A percentile compares a stretch with the other conserved stretches of the same genome.
These are phyloP conservation scores for Stenchaetothrips biformis DNA, from an alignment of 2,888 invertebrate genomes.

Conservation along the genomic window DNA sequence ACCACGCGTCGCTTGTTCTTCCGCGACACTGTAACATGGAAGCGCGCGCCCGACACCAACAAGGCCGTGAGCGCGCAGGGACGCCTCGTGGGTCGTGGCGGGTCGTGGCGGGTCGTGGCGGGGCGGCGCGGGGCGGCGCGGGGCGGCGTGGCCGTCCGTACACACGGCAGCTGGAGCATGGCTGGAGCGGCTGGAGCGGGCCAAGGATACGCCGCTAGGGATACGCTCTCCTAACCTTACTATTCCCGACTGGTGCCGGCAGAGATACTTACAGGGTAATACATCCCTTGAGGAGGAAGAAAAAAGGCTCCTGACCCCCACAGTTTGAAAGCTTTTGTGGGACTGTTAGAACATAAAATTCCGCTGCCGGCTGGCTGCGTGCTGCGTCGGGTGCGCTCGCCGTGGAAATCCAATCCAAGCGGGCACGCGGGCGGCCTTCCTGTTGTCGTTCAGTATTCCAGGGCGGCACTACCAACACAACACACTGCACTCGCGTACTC, in stretches of 20 bases:
- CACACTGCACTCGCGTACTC: background rate
- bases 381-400: background rate
- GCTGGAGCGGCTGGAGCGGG: background rate
- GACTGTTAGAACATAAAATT: constrained; percentile 21
- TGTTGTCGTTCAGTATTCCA: background rate
- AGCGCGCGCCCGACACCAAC: background rate
- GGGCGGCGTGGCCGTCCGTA: background rate
- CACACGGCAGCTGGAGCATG: background rate
- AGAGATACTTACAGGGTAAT: constrained; percentile 80
- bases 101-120: background rate
- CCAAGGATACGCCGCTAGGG: background rate
- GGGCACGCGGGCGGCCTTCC: background rate
- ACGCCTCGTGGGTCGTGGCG: background rate
- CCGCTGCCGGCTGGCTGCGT: constrained; percentile 3
- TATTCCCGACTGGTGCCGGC: background rate
- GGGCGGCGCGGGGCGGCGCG: constrained; percentile 1
- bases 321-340: constrained; percentile 64
- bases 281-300: constrained; percentile 95
- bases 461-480: background rate
- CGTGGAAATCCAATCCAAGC: constrained; percentile 14
- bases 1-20: no score
- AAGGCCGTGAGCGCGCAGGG: background rate
- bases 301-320: constrained; percentile 95
- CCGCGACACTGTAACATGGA: no score
- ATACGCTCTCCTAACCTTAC: background rate